Conservation (phyloP, 2,113 vertebrate genomes). For the Hypanus sabinus region DNA sequence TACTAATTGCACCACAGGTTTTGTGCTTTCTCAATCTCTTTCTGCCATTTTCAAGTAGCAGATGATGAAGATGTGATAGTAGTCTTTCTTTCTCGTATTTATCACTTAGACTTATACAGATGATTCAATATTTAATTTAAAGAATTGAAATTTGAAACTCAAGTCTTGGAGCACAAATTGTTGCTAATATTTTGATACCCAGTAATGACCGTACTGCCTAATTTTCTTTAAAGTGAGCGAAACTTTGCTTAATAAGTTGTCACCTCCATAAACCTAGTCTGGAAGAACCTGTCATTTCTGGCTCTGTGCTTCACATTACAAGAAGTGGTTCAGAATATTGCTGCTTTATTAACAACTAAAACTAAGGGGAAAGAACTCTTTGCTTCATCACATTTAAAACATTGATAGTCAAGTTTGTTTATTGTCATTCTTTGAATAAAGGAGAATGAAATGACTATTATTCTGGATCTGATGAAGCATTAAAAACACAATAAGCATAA, state of each 20-base stretch:
- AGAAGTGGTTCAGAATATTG: not conserved
- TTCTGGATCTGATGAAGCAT: no score
- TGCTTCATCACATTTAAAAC: not conserved
- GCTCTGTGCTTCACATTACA: not conserved
- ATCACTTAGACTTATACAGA: not conserved
- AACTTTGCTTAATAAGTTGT: not conserved
- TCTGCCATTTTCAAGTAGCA: no score
- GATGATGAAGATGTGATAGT: no score
- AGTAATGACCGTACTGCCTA: no score
- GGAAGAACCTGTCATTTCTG: not conserved
- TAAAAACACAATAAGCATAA: no score
- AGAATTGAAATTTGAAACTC: not conserved
- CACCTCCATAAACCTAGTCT: not conserved
- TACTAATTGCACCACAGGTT: no score
- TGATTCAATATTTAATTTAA: not conserved
- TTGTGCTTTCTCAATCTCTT: no score
- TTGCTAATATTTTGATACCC: not conserved
- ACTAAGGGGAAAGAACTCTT: not conserved
- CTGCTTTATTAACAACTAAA: not conserved
- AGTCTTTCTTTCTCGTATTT: no score
- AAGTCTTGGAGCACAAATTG: not conserved
- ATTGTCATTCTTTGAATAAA: no score
- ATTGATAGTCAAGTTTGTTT: no score
- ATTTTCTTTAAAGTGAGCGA: not conserved
- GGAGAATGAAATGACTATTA: no score